A percentile compares a stretch with the other conserved stretches of the same genome.
Evolutionary conservation across 2,888 invertebrate species (phyloP).

Genomic region (Podabrus alpinus): DNA sequence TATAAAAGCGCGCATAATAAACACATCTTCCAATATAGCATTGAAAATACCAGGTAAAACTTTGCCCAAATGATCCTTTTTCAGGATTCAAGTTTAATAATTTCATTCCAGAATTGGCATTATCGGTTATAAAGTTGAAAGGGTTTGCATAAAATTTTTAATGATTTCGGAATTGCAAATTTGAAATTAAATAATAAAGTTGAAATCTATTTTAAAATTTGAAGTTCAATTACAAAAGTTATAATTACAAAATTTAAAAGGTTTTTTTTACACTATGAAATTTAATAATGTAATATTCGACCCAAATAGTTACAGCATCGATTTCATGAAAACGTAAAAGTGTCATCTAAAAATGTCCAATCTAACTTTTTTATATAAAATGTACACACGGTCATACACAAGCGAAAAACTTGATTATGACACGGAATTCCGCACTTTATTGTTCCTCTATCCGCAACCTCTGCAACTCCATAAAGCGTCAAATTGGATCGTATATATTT

Average conservation of each 20-base stretch:
- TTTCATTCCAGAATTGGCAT: too few relatives aligned
- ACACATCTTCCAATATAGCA: too few relatives aligned
- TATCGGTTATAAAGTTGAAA: too few relatives aligned
- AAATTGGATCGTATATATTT: neutral
- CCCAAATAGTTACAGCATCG: neutral
- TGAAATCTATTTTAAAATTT: neutral
- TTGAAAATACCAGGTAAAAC: too few relatives aligned
- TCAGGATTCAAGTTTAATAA: too few relatives aligned
- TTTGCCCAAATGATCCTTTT: too few relatives aligned
- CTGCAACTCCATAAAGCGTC: neutral
- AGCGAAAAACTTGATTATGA: neutral
- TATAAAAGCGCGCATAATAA: too few relatives aligned
- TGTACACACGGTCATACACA: neutral
- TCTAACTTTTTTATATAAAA: conserved; percentile 15
- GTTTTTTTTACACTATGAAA: neutral
- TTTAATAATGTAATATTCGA: neutral
- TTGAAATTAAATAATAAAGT: too few relatives aligned
- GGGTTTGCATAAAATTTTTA: too few relatives aligned
- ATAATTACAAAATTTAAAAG: neutral
- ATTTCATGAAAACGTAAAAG: neutral
- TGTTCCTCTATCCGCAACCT: neutral
- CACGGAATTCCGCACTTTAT: neutral
- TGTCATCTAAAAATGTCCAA: conserved; percentile 18
- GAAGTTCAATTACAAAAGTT: neutral
- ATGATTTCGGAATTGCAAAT: too few relatives aligned